These are phyloP conservation scores for Agapostemon virescens DNA, from an alignment of 2,888 invertebrate species.

Conservation along the genomic window DNA sequence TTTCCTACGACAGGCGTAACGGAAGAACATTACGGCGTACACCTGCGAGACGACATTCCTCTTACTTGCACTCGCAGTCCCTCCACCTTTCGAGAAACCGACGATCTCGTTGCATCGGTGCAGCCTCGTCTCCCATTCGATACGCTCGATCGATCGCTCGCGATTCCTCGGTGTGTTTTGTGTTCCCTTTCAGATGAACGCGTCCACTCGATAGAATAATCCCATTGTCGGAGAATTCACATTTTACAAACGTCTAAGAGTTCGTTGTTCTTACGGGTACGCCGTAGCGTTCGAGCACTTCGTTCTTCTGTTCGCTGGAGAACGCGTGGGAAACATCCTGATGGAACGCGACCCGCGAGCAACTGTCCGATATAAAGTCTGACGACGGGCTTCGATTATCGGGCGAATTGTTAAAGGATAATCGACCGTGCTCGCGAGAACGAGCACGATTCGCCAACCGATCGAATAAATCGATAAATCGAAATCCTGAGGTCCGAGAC, in stretches of 20 bases:
- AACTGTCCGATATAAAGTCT: not conserved
- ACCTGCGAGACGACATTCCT: conserved; percentile 59
- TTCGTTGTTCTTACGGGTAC: not conserved
- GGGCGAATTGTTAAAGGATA: not conserved
- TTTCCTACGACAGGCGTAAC: conserved; percentile 42
- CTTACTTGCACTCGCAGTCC: conserved; percentile 52
- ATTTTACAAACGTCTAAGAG: conserved; percentile 31
- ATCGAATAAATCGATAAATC: not conserved
- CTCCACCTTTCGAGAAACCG: conserved; percentile 38
- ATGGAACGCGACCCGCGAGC: too few species aligned
- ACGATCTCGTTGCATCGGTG: conserved; percentile 38
- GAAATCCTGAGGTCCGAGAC: not conserved
- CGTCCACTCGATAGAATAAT: not conserved
- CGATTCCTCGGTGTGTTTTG: not conserved
- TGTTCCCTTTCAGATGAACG: not conserved
- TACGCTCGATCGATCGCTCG: not conserved
- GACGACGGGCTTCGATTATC: not conserved
- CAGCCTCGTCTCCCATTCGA: conserved; percentile 22
- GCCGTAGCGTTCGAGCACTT: conserved; percentile 6
- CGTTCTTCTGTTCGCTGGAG: not conserved
- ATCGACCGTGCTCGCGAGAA: not conserved
- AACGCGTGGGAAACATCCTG: not conserved
- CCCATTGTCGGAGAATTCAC: not conserved
- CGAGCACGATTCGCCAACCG: too few species aligned
- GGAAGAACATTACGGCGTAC: conserved; percentile 54